Base-by-base conservation (phyloP, 2,888 invertebrate species). In the Athalia cordata region DNA sequence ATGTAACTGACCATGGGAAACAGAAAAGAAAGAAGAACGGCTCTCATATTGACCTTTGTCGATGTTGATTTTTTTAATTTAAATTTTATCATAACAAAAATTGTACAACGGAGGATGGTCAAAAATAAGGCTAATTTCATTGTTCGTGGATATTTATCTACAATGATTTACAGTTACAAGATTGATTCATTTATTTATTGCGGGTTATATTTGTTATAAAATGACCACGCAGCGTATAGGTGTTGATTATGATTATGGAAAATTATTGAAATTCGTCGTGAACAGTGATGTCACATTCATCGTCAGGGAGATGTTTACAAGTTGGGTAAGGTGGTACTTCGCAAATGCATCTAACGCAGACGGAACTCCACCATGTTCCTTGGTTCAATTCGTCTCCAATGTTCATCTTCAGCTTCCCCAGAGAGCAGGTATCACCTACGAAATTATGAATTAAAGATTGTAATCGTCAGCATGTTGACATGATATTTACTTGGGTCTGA, bases 271-370 rank as follows among this genome's bases (percentile, higher is more conserved):
- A 6, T 43, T 45, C 6, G 79, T 74, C 29, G 67, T 83, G 82
- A 0, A 79, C 72, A 5, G 82, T 83, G 7, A 83, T 52, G 47
- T 84, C 83, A 72, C 87, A 86, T 45, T 83, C 83, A 0, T 47
- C 59, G 59, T 83, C 80, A 0, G 84, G 68, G 8, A 86, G 79
- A 77, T 81, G 84, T 77, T 81, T 82, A 61, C 88, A 88, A 4
- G 87, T 87, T 0, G 84, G 84, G 86, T 0, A 80, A 0, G 88
- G 88, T 29, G 87, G 87, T 0, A 88, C 85, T 29, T 88, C 86
- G 81, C 88, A 88, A 1, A 81, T 72, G 55, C 88, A 88, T 76
- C 83, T 86, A 3, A 86, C 67, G 74, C 87, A 87, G 1, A 74
- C 78, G 4, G 85, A 84, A 55, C 49, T 79, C 49, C 83, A 84